Base-by-base conservation (phyloP, 2,797 vertebrate genomes). In the Balearica regulorum region DNA sequence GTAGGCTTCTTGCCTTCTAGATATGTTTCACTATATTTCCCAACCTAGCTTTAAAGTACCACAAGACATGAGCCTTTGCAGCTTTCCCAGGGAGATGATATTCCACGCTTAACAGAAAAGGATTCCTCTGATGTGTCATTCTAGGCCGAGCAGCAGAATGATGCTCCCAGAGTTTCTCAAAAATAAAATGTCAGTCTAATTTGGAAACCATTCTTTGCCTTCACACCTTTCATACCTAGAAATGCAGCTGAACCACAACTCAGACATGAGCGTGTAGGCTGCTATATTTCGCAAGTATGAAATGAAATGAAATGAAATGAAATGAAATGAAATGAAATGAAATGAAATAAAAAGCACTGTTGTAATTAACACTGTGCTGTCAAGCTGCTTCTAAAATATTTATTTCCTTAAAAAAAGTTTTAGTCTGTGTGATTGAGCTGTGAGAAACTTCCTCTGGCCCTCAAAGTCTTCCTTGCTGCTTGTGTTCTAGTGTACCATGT, bases 111-210 rank as follows among this genome's bases (percentile, higher is more conserved):
- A 78, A 75, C 35, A 89, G 90, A 94, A 79, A 90, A 84, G 44
- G 51, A 87, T 89, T 79, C 68, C 77, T 92, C 83, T 93, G 82
- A 91, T 90, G 31, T 93, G 85, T 93, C 91, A 82, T 55, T 90
- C 73, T 68, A 68, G 64, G 49, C 81, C 5, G 3, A 55, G 66
- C 3, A 7, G 69, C 62, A 88, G 90, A 94, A 92, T 2, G 6
- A 69, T 78, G 37, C 46, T 92, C 82, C 51, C 29, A 72, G 54
- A 76, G 25, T 29, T 48, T 85, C 82, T 96, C 69, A 73, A 70
- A 96, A 96, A 78, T 77, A 87, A 85, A 93, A 89, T 49, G 33
- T 68, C 87, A 93, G 66, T 28, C 51, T 93, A 77, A 84, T 94
- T 87, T 94, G 73, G 78, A 89, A 94, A 61, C 21, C 51, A 77